Evolutionary conservation across 2,888 invertebrate genomes (phyloP), one percentile per base, ranked within the genome.

Genomic region (Parthenolecanium corni): DNA sequence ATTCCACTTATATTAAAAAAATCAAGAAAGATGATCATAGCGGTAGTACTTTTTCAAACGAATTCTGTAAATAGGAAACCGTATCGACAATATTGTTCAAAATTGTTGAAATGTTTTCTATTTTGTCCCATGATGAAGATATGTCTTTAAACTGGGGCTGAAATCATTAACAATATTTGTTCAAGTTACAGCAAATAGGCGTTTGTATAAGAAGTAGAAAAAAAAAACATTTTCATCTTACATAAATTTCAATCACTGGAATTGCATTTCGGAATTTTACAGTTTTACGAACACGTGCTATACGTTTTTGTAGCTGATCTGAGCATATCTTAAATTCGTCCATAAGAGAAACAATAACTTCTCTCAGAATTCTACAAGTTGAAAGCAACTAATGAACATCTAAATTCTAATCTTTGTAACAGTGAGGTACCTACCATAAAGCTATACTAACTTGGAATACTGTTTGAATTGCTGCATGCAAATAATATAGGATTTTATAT

Each of bases 61-160:
- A 20, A 24, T 57, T 42, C 5, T 46, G 44, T n/a, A 57, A 31
- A 31, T 57, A 42, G 25, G 14, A 44, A 6, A 57, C 25, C 0
- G 46, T 47, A 14, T 57, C 46, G 0, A 44, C 42, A 11, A 46
- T 1, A 9, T 57, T 14, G n/a, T 46, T 57, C 31, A 46, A 47
- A 3, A 57, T 2, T 0, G 16, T 11, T 1, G 46, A 57, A 25
- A 57, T 16, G 11, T 57, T 46, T 57, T 57, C 46, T 12, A 57
- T 1, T 46, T 57, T 25, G 25, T 46, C 31, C 47, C 57, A 57
- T 3, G 47, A 57, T 25, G 24, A 31, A 3, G 57, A 57, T 18
- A 57, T 31, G 25, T 57, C 57, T 47, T 46, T 57, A 21, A 57
- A 57, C 44, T 57, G 57, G 3, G 57, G 57, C 57, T 57, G 25